A percentile compares a stretch with the other conserved stretches of the same genome.
These are phyloP conservation scores for Tenualosa thibaudeaui DNA, from an alignment of 2,797 vertebrate species.

Conservation along the genomic window DNA sequence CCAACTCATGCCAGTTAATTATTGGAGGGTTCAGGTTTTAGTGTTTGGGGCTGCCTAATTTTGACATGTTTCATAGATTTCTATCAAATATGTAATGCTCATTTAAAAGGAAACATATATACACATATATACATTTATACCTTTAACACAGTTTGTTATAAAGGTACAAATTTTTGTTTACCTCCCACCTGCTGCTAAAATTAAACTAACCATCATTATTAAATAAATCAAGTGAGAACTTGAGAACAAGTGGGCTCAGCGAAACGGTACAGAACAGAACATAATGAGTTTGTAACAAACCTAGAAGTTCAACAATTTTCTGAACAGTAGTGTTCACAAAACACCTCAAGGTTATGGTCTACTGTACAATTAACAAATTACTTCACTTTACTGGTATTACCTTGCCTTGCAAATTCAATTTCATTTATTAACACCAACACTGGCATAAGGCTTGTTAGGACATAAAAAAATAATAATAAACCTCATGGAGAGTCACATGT, in stretches of 20 bases:
- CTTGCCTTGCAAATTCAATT: neutral
- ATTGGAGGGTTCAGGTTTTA: too few relatives aligned
- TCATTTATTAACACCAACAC: neutral
- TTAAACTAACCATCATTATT: neutral
- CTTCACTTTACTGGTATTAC: neutral
- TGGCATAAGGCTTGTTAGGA: neutral
- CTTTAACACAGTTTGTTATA: too few relatives aligned
- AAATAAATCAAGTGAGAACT: neutral
- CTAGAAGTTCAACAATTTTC: neutral
- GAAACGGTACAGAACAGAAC: neutral
- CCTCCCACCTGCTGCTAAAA: neutral
- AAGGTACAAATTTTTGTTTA: too few relatives aligned
- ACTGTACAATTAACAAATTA: neutral
- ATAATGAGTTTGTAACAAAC: constrained; percentile 20
- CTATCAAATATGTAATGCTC: too few relatives aligned
- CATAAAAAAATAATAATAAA: neutral
- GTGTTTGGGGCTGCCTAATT: too few relatives aligned
- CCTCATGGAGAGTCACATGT: neutral
- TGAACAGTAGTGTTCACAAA: neutral
- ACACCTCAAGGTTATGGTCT: neutral
- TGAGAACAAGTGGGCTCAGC: neutral
- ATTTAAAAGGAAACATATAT: too few relatives aligned
- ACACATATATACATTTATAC: too few relatives aligned
- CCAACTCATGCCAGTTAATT: too few relatives aligned
- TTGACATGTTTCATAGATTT: too few relatives aligned